phyloP scores from a whole-genome alignment of 2,888 invertebrate genomes.

The Clostera curtula region DNA sequence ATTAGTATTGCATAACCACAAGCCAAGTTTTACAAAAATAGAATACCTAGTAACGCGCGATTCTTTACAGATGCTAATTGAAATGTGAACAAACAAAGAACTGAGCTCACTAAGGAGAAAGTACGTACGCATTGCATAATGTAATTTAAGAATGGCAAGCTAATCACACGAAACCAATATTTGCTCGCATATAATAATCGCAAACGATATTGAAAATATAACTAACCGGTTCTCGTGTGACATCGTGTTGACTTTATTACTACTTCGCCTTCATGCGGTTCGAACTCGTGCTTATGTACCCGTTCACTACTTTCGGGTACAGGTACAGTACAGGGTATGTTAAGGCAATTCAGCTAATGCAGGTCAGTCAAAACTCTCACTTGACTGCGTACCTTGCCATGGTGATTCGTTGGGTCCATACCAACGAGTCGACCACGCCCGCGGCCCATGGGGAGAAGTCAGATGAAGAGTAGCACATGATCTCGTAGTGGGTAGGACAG shows the following conservation, averaged over 20 bases:
- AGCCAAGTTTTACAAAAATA: constrained; percentile 25
- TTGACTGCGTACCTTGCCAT: too few species aligned
- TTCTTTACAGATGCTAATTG: constrained; percentile 56
- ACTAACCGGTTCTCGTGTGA: constrained; percentile 1
- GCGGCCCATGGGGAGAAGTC: too few species aligned
- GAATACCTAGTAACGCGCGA: constrained; percentile 32
- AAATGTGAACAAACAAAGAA: constrained; percentile 45
- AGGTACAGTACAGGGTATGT: too few species aligned
- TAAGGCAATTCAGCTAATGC: too few species aligned
- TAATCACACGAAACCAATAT: constrained; percentile 30
- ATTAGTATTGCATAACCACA: constrained; percentile 14
- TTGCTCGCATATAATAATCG: constrained; percentile 12
- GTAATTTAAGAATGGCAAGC: constrained; percentile 28
- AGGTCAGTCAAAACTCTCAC: too few species aligned
- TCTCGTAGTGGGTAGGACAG: too few species aligned
- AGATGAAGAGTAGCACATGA: too few species aligned
- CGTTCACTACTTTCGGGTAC: too few species aligned
- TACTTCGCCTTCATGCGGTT: too few species aligned
- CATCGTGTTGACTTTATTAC: background rate
- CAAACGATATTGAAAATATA: constrained; percentile 8
- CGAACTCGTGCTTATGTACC: too few species aligned
- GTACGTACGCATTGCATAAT: constrained; percentile 49
- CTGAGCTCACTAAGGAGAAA: constrained; percentile 43
- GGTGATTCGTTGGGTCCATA: too few species aligned
- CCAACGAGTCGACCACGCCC: too few species aligned